Percentiles rank a stretch among this genome's conserved stretches.
Conservation (phyloP, 2,113 vertebrate species). For the Columba janthina region DNA sequence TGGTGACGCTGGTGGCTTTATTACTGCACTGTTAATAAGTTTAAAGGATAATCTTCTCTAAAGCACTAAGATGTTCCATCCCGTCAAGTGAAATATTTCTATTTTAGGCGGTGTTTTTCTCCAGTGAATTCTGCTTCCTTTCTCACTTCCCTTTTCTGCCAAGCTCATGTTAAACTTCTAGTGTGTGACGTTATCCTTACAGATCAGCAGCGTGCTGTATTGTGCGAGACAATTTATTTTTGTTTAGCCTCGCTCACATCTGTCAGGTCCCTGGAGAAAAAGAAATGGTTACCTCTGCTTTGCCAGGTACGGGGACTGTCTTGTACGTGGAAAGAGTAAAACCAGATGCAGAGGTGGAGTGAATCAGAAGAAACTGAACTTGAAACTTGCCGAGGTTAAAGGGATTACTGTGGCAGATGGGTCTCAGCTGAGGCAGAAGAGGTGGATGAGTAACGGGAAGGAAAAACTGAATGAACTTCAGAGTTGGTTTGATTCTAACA, state of each 20-base stretch:
- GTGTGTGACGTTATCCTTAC: conserved; percentile 2
- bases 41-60: conserved; percentile 12
- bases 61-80: conserved; percentile 29
- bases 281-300: neutral
- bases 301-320: neutral
- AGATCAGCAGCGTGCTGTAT: neutral
- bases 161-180: conserved; percentile 32
- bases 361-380: neutral
- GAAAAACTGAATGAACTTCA: conserved; percentile 38
- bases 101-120: conserved; percentile 41
- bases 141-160: conserved; percentile 55
- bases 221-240: neutral
- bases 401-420: conserved; percentile 10
- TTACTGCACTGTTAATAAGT: neutral
- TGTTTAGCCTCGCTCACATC: neutral
- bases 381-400: neutral
- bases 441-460: conserved; percentile 56
- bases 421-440: conserved; percentile 25
- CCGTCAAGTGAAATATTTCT: conserved; percentile 33
- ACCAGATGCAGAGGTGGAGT: neutral
- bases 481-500: neutral
- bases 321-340: neutral
- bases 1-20: neutral
- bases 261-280: neutral
- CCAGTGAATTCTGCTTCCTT: conserved; percentile 49